Conservation (phyloP, 1,140 invertebrate species). For the Conopomorpha cramerella region DNA sequence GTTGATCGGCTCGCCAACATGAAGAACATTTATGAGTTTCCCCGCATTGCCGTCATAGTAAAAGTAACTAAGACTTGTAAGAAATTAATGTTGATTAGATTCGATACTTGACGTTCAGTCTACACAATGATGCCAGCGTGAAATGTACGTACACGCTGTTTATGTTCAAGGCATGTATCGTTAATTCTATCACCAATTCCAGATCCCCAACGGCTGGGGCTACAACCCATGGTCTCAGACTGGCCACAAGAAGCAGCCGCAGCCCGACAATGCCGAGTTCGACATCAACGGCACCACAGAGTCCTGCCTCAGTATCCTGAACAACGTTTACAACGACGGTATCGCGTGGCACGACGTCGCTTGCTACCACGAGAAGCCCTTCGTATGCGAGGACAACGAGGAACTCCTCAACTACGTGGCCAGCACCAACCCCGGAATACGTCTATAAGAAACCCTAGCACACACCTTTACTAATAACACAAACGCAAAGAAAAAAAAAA, state of each 20-base stretch:
- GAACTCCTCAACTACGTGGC: conserved; percentile 83
- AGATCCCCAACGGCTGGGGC: conserved; percentile 67
- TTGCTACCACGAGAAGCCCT: conserved; percentile 89
- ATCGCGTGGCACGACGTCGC: conserved; percentile 92
- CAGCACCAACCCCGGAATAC: conserved; percentile 77
- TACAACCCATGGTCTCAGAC: conserved; percentile 89
- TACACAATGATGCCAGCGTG: too few species aligned
- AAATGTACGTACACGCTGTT: too few species aligned
- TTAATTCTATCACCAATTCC: conserved; percentile 12
- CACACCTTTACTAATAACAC: too few species aligned
- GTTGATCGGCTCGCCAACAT: too few species aligned
- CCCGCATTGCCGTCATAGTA: too few species aligned
- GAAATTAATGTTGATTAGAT: too few species aligned
- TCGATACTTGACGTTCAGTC: too few species aligned
- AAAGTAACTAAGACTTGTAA: too few species aligned
- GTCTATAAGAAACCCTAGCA: too few species aligned
- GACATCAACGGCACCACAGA: conserved; percentile 88
- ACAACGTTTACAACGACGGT: conserved; percentile 91
- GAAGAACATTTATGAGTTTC: too few species aligned
- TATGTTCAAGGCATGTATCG: too few species aligned
- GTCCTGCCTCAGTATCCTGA: conserved; percentile 82
- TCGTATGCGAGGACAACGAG: conserved; percentile 87
- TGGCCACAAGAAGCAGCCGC: conserved; percentile 84
- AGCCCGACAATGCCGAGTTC: conserved; percentile 91
- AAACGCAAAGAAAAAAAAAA: too few species aligned